Evolutionary conservation across 2,888 invertebrate genomes (phyloP).

Genomic region (Chrysodeixis includens): DNA sequence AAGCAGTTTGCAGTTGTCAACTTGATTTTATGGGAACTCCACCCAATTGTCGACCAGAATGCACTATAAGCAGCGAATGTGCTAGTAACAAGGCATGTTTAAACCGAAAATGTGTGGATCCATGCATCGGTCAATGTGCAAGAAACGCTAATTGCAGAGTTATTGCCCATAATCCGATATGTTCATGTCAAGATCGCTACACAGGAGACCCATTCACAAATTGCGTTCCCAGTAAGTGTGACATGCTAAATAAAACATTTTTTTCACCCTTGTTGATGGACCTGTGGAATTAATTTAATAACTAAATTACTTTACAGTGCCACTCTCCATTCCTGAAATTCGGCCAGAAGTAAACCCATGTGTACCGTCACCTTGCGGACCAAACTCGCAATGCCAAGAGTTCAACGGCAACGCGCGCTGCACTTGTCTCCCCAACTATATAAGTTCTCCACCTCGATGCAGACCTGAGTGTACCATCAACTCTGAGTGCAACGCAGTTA

Average conservation of each 20-base stretch:
- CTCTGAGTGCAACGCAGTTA: constrained; percentile 92
- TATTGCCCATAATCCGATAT: constrained; percentile 94
- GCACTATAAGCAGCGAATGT: constrained; percentile 94
- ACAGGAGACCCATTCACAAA: constrained; percentile 94
- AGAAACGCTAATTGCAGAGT: constrained; percentile 94
- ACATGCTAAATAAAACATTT: not conserved
- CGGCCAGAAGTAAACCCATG: constrained; percentile 89
- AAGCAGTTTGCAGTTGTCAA: constrained; percentile 93
- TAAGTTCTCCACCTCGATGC: constrained; percentile 93
- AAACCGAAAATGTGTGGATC: constrained; percentile 93
- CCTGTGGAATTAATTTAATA: not conserved
- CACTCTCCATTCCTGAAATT: constrained; percentile 68
- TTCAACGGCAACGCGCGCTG: constrained; percentile 91
- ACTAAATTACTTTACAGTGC: constrained; percentile 61
- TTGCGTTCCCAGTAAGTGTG: constrained; percentile 86
- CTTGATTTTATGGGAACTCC: constrained; percentile 93
- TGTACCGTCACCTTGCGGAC: constrained; percentile 93
- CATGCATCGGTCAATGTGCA: constrained; percentile 94
- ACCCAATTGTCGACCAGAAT: constrained; percentile 94
- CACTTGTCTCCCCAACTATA: constrained; percentile 92
- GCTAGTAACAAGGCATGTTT: constrained; percentile 93
- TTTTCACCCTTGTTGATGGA: not conserved
- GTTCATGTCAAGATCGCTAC: constrained; percentile 92
- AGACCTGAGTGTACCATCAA: constrained; percentile 93
- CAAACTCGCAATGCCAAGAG: constrained; percentile 93